phyloP scores from a whole-genome alignment of 1,140 invertebrate species.

The Cecropterus lyciades region DNA sequence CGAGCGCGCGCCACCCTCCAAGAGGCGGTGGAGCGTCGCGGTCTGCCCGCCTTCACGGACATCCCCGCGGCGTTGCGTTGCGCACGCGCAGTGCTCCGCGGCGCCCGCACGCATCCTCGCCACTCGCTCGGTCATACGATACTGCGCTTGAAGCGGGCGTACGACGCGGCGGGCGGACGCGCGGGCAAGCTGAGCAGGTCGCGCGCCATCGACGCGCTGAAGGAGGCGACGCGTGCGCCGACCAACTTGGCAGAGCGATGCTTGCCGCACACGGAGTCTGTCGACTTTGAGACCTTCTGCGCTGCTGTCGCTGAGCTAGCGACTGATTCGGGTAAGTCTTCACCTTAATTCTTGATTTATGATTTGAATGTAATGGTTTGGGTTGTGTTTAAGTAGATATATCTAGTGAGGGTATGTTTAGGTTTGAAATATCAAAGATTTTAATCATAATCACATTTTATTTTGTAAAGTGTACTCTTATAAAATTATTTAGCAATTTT shows the following conservation, averaged over 20 bases:
- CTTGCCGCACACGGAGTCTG: constrained; percentile 53
- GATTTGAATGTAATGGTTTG: constrained; percentile 5
- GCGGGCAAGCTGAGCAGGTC: constrained; percentile 53
- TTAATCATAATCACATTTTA: no score
- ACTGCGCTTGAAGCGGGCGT: constrained; percentile 72
- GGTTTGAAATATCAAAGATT: no score
- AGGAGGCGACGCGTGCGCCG: constrained; percentile 62
- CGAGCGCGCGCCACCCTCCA: constrained; percentile 86
- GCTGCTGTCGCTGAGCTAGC: constrained; percentile 84
- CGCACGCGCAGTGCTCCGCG: constrained; percentile 85
- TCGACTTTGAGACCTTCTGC: constrained; percentile 85
- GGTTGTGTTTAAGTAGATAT: constrained; percentile 45
- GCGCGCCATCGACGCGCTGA: constrained; percentile 61
- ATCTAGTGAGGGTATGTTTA: no score
- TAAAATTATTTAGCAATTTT: no score
- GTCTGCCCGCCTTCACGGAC: constrained; percentile 86
- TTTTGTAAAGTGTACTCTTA: no score
- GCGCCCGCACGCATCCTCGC: constrained; percentile 67
- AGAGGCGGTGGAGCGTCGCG: constrained; percentile 86
- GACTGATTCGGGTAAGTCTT: constrained; percentile 66
- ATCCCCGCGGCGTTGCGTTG: constrained; percentile 86
- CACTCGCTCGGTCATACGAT: constrained; percentile 73
- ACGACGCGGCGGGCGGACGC: constrained; percentile 72
- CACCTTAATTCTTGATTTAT: constrained; percentile 7
- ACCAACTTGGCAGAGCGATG: constrained; percentile 58